phyloP scores from a whole-genome alignment of 2,113 vertebrate species.

The Gracilinanus agilis region DNA sequence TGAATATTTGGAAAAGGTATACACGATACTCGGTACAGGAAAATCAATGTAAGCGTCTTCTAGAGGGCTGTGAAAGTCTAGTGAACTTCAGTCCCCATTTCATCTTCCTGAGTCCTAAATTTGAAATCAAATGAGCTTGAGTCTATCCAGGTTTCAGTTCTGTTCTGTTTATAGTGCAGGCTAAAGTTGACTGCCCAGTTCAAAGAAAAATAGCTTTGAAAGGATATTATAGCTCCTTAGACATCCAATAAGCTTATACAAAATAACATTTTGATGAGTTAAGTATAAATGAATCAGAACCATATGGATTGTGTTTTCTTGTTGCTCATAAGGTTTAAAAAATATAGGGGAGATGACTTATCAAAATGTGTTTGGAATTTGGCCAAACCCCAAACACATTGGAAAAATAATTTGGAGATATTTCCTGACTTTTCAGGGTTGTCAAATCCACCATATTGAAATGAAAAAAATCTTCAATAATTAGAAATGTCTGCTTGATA shows the following conservation, averaged over 20 bases:
- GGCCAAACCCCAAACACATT: background rate
- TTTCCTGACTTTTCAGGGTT: background rate
- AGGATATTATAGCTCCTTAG: background rate
- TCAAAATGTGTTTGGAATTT: conserved; percentile 15
- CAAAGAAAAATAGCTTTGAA: conserved; percentile 26
- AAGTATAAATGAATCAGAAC: background rate
- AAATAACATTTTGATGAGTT: conserved; percentile 27
- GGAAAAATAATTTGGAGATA: background rate
- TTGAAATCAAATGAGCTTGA: conserved; percentile 12
- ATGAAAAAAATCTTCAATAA: background rate
- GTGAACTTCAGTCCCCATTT: background rate
- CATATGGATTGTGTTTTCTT: conserved; percentile 16
- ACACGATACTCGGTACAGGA: background rate
- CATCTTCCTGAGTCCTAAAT: background rate
- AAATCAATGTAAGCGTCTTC: background rate
- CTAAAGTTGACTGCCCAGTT: conserved; percentile 1
- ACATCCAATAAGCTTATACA: conserved; percentile 15
- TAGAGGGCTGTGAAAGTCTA: background rate
- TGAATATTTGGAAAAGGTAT: background rate
- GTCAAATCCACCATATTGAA: background rate
- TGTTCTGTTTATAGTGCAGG: conserved; percentile 18
- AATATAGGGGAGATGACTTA: background rate
- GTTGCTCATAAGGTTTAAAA: conserved; percentile 1
- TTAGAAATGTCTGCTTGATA: background rate
- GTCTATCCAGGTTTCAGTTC: background rate